Evolutionary conservation across 2,888 invertebrate genomes (phyloP).

Genomic region (Sinelater perroti): DNA sequence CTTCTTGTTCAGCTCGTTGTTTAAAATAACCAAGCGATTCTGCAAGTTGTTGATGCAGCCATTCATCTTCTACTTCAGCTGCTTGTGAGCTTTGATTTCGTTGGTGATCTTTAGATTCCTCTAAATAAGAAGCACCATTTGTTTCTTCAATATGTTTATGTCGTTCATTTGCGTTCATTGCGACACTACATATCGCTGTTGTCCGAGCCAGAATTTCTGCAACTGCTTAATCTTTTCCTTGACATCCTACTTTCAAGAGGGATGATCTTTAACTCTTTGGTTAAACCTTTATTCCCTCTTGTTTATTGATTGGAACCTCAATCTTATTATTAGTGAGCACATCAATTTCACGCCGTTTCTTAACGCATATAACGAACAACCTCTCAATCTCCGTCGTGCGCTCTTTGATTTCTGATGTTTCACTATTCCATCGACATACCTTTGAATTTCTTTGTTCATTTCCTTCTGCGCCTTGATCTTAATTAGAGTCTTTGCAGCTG

Average conservation of each 20-base stretch:
- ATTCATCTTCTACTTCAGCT: conserved; percentile 66
- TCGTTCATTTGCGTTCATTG: conserved; percentile 75
- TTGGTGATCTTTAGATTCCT: conserved; percentile 76
- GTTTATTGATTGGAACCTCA: conserved; percentile 61
- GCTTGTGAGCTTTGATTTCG: conserved; percentile 67
- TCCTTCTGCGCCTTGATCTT: conserved; percentile 66
- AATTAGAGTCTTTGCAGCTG: conserved; percentile 65
- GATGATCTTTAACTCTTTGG: conserved; percentile 71
- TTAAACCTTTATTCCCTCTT: conserved; percentile 60
- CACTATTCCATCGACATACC: conserved; percentile 56
- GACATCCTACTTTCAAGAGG: conserved; percentile 69
- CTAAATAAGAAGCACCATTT: conserved; percentile 73
- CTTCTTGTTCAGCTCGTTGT: conserved; percentile 67
- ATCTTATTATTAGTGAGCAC: conserved; percentile 64
- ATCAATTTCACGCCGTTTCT: conserved; percentile 64
- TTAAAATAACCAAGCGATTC: conserved; percentile 67
- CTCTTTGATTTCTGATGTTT: conserved; percentile 56
- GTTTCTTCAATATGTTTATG: conserved; percentile 76
- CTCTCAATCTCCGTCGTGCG: conserved; percentile 61
- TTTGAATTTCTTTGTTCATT: conserved; percentile 49
- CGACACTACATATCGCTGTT: conserved; percentile 77
- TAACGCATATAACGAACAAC: conserved; percentile 59
- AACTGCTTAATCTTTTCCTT: conserved; percentile 70
- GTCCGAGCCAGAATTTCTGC: conserved; percentile 80
- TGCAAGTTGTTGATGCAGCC: conserved; percentile 69